Evolutionary conservation across 2,888 invertebrate genomes (phyloP).

Genomic region (Drosophila eohydei): DNA sequence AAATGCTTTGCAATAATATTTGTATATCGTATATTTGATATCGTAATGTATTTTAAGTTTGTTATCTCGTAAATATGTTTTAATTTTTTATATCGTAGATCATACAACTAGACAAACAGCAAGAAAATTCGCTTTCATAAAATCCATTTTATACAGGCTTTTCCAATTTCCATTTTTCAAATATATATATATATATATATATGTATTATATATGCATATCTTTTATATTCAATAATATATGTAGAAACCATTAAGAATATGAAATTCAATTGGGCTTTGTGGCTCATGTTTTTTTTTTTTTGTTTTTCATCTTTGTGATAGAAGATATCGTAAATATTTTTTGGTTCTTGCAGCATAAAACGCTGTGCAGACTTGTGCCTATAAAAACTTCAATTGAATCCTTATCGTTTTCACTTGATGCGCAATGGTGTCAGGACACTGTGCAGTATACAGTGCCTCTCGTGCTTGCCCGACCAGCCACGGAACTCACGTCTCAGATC

Average conservation of each 20-base stretch:
- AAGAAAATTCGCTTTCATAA: constrained; percentile 79
- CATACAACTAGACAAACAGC: constrained; percentile 78
- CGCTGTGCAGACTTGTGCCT: constrained; percentile 65
- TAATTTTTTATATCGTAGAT: constrained; percentile 48
- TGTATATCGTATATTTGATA: constrained; percentile 62
- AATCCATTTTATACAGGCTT: constrained; percentile 61
- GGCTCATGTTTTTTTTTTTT: constrained; percentile 42
- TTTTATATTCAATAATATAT: constrained; percentile 28
- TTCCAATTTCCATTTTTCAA: constrained; percentile 49
- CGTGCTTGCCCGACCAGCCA: constrained; percentile 84
- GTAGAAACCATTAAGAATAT: constrained; percentile 40
- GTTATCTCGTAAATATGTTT: constrained; percentile 53
- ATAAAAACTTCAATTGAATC: constrained; percentile 44
- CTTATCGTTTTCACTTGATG: constrained; percentile 65
- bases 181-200: constrained; percentile 22
- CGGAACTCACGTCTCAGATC: constrained; percentile 80
- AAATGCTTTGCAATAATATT: constrained; percentile 48
- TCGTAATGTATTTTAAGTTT: constrained; percentile 60
- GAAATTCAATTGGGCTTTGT: constrained; percentile 51
- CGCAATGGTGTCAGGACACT: constrained; percentile 82
- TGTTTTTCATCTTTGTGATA: constrained; percentile 30
- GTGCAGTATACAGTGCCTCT: constrained; percentile 84
- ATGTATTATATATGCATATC: constrained; percentile 38
- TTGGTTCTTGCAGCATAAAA: constrained; percentile 73
- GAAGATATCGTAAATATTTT: constrained; percentile 60